Conservation (phyloP, 2,113 vertebrate genomes). For the Anolis sagrei region DNA sequence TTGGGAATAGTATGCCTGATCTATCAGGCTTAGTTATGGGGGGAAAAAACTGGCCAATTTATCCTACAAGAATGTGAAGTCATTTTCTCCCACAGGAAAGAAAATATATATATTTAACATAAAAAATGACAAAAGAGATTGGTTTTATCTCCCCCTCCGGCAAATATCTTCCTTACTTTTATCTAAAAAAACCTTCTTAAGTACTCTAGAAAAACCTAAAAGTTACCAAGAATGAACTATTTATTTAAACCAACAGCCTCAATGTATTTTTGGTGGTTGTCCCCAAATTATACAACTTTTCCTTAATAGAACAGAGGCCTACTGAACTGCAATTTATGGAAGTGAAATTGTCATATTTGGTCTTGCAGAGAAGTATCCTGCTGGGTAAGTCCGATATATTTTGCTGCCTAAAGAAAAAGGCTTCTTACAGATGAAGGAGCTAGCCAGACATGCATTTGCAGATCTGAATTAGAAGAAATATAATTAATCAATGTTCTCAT, state of each 20-base stretch:
- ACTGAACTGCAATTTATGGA: neutral
- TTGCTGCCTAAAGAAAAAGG: neutral
- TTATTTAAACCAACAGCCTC: neutral
- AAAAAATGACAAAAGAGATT: neutral
- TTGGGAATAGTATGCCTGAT: neutral
- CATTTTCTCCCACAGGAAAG: neutral
- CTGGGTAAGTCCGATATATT: neutral
- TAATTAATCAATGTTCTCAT: neutral
- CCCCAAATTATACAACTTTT: neutral
- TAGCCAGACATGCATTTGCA: too few species aligned
- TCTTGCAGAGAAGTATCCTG: neutral
- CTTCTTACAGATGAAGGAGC: too few species aligned
- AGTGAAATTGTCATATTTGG: neutral
- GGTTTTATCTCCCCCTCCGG: neutral
- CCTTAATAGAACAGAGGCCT: neutral
- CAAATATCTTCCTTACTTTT: neutral
- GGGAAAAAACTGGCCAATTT: neutral
- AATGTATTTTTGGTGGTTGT: neutral
- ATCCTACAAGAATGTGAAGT: neutral
- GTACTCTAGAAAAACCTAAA: neutral
- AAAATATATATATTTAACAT: neutral
- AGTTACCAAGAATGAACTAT: neutral
- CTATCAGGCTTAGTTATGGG: neutral
- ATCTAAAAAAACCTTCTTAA: neutral
- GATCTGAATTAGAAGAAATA: neutral